Conservation (phyloP, 2,113 vertebrate species). For the Chinchilla lanigera region DNA sequence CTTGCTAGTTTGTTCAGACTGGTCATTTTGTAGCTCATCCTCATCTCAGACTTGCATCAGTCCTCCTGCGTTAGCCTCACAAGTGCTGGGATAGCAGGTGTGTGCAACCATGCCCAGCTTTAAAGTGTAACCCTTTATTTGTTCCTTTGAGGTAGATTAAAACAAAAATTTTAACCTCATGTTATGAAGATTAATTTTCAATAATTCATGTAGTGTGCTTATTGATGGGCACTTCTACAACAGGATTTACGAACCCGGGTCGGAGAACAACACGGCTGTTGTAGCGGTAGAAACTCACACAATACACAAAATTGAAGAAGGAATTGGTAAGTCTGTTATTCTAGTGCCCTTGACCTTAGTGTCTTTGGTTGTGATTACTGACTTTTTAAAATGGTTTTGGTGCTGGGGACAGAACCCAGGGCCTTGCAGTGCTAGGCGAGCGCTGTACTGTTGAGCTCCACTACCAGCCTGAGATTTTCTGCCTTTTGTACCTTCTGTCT, state of each 20-base stretch:
- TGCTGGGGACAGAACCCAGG: neutral
- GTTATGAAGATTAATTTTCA: conserved; percentile 75
- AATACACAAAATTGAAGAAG: conserved; percentile 90
- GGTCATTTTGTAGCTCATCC: neutral
- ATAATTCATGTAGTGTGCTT: conserved; percentile 68
- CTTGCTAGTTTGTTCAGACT: neutral
- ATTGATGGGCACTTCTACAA: conserved; percentile 81
- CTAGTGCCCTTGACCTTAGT: conserved; percentile 14
- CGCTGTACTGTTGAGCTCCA: neutral
- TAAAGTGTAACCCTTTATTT: conserved; percentile 45
- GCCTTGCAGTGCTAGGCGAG: neutral
- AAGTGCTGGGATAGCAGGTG: neutral
- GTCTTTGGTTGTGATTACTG: neutral
- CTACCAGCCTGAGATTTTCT: neutral
- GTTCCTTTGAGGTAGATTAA: conserved; percentile 28
- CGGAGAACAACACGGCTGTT: conserved; percentile 89
- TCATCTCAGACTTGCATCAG: neutral
- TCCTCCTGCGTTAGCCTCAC: neutral
- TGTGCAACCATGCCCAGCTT: neutral
- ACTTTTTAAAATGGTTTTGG: neutral
- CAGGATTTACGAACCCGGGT: conserved; percentile 91
- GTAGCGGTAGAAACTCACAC: conserved; percentile 93
- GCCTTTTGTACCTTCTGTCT: conserved; percentile 9
- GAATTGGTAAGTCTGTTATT: conserved; percentile 87
- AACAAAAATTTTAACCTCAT: conserved; percentile 51